A percentile compares a stretch with the other conserved stretches of the same genome.
Evolutionary conservation across 1,140 invertebrate genomes (phyloP).

Genomic region (Drosophila nannoptera): DNA sequence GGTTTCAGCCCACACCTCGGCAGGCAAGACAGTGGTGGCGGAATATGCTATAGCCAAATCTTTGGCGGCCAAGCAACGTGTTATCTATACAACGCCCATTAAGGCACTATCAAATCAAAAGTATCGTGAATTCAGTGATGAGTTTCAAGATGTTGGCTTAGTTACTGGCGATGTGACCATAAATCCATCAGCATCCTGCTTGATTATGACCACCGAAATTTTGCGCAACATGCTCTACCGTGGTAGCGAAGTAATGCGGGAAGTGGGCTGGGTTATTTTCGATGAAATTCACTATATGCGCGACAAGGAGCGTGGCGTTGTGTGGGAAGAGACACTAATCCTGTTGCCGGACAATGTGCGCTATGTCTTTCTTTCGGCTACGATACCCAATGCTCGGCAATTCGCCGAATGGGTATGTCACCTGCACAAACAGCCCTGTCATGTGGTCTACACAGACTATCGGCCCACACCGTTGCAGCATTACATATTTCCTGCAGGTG

Average conservation of each 20-base stretch:
- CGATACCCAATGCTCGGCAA: constrained; percentile 98
- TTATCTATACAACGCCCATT: constrained; percentile 99
- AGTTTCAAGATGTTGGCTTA: constrained; percentile 98
- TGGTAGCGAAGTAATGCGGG: constrained; percentile 98
- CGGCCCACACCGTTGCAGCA: constrained; percentile 97
- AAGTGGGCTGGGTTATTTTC: constrained; percentile 99
- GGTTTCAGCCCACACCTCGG: constrained; percentile 99
- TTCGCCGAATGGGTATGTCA: constrained; percentile 99
- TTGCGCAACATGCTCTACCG: constrained; percentile 98
- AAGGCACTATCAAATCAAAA: constrained; percentile 99
- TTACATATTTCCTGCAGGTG: constrained; percentile 96
- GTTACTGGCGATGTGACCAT: constrained; percentile 99
- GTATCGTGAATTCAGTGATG: constrained; percentile 98
- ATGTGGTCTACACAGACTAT: constrained; percentile 99
- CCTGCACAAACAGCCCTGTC: constrained; percentile 97
- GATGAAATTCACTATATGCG: constrained; percentile 99
- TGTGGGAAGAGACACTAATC: constrained; percentile 99
- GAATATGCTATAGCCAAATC: constrained; percentile 88
- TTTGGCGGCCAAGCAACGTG: constrained; percentile 87
- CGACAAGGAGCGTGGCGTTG: constrained; percentile 98
- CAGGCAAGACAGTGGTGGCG: constrained; percentile 99
- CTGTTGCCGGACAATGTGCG: constrained; percentile 98
- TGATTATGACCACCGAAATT: constrained; percentile 99
- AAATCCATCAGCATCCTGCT: constrained; percentile 96
- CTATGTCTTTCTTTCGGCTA: constrained; percentile 99